These are phyloP conservation scores for Noctua janthe DNA, from an alignment of 2,888 invertebrate genomes.

Conservation along the genomic window DNA sequence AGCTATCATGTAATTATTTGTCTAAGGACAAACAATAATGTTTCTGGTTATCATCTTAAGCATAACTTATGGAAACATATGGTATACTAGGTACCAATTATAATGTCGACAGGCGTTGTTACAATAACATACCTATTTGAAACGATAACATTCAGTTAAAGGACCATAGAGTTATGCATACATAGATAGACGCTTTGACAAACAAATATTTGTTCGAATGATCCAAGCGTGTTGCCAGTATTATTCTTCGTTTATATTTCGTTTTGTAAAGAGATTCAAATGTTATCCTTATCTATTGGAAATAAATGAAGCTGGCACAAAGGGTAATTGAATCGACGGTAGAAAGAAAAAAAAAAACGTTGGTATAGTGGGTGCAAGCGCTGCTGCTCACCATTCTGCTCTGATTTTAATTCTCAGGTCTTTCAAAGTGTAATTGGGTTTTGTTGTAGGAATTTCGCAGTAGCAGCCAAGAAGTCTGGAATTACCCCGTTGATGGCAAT, in stretches of 20 bases:
- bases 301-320: background rate
- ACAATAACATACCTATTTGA: conserved; percentile 44
- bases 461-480: background rate
- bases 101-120: conserved; percentile 20
- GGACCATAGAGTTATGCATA: conserved; percentile 28
- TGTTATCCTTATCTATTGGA: background rate
- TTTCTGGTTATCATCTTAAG: conserved; percentile 4
- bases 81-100: conserved; percentile 14
- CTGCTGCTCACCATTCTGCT: background rate
- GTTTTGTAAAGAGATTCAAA: background rate
- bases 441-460: background rate
- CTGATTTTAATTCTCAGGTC: background rate
- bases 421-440: background rate
- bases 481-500: background rate
- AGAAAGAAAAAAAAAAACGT: background rate
- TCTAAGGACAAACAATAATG: conserved; percentile 23
- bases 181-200: conserved; percentile 18
- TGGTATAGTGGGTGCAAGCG: background rate
- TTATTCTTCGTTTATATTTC: conserved; percentile 22
- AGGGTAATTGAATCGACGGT: background rate
- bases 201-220: conserved; percentile 10
- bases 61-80: conserved; percentile 3
- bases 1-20: conserved; percentile 28
- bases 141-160: conserved; percentile 31
- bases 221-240: conserved; percentile 13